phyloP scores from a whole-genome alignment of 2,888 invertebrate genomes.

The Brenthis hecate region DNA sequence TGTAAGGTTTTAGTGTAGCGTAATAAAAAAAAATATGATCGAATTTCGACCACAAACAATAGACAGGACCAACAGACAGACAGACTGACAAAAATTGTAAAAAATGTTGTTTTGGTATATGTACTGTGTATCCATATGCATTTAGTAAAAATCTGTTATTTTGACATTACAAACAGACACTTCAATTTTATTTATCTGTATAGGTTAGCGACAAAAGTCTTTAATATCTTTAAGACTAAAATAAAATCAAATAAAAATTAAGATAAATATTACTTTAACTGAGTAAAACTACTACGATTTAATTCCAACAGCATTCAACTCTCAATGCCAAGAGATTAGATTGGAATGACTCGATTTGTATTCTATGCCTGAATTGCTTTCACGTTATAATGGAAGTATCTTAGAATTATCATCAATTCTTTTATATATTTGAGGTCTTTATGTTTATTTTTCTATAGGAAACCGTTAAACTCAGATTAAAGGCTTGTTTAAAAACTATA shows the following conservation, averaged over 20 bases:
- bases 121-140: no score
- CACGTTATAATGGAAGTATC: conserved; percentile 7
- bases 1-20: no score
- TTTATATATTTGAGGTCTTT: neutral
- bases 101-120: no score
- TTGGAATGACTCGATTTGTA: conserved; percentile 19
- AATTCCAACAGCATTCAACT: conserved; percentile 8
- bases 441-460: neutral
- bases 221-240: neutral
- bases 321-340: conserved; percentile 15
- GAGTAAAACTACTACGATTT: conserved; percentile 12
- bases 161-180: no score
- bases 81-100: no score
- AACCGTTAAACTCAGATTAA: neutral
- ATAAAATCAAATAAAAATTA: neutral
- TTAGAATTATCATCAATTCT: neutral
- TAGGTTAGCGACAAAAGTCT: neutral
- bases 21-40: no score
- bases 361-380: conserved; percentile 13
- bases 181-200: no score
- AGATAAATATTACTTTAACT: conserved; percentile 3
- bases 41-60: no score
- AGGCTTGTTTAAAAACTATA: neutral
- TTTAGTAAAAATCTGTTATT: no score
- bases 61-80: no score